Evolutionary conservation across 2,113 vertebrate genomes (phyloP).

Genomic region (Poeciliopsis occidentalis): DNA sequence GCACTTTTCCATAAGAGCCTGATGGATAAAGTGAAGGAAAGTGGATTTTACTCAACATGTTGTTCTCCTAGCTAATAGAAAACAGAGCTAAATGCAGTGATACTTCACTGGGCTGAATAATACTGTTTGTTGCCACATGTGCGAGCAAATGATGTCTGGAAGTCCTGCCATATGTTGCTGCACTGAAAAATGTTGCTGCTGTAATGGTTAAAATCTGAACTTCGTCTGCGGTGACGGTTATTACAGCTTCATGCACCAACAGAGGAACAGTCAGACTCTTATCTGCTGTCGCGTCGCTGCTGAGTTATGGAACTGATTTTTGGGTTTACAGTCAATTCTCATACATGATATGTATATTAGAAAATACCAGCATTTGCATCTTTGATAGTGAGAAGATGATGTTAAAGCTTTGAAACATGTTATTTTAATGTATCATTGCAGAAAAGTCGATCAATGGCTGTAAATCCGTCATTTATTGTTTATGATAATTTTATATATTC

Average conservation of each 20-base stretch:
- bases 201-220: neutral
- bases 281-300: constrained; percentile 28
- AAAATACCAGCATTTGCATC: constrained; percentile 33
- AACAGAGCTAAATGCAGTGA: neutral
- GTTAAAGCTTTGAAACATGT: neutral
- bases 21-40: neutral
- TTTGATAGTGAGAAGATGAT: neutral
- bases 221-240: neutral
- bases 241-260: neutral
- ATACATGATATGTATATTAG: constrained; percentile 10
- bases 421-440: neutral
- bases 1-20: neutral
- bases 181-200: neutral
- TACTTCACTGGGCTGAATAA: constrained; percentile 1
- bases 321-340: constrained; percentile 34
- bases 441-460: no score
- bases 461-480: no score
- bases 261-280: neutral
- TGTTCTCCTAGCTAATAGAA: neutral
- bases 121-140: neutral
- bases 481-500: no score
- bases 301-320: constrained; percentile 48
- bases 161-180: neutral
- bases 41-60: neutral
- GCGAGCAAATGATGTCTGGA: neutral